Base-by-base conservation (phyloP, 2,888 invertebrate species). In the Lasioglossum figueresi region DNA sequence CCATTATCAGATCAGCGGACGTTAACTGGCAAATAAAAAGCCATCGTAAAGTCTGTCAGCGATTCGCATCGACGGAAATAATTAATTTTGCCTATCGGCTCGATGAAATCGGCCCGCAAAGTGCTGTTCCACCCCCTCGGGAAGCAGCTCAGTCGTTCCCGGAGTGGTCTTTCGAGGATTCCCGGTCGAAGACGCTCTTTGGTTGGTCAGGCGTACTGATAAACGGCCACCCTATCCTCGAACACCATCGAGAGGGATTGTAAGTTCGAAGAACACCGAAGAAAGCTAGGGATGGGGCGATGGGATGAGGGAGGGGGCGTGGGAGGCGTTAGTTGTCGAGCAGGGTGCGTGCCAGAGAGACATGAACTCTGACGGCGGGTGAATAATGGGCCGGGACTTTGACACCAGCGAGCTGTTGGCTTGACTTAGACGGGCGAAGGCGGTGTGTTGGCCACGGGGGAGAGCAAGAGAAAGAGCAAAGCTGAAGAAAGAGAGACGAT, bases 361-460 rank as follows among this genome's bases (percentile, higher is more conserved):
- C 93, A 92, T 92, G 92, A 93, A 93, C 92, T 90, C 90, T 87
- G 89, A 86, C 90, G 68, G 77, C 37, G 87, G 87, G 91, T 93
- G 92, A 93, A 92, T 92, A 93, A 93, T 92, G 91, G 91, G 87
- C 85, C 88, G 89, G 89, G 88, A 91, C 92, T 93, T 93, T 93
- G 93, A 93, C 93, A 93, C 91, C 91, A 84, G 81, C 71, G 89
- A 90, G 84, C 85, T 82, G 86, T 84, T 86, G 77, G 82, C 82
- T 78, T 71, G 80, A 74, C 88, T 84, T 75, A 73, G 40, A 59
- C 52, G 63, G 31, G 48, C 74, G 70, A 73, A 71, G 80, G 81
- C 70, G 79, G 68, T 71, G 68, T 73, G 76, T 66, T 45, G 80
- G 56, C 40, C 40, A 45, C 34, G 76, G 66, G 78, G 70, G 81